phyloP scores from a whole-genome alignment of 2,888 invertebrate genomes.

The Ichneumon xanthorius region DNA sequence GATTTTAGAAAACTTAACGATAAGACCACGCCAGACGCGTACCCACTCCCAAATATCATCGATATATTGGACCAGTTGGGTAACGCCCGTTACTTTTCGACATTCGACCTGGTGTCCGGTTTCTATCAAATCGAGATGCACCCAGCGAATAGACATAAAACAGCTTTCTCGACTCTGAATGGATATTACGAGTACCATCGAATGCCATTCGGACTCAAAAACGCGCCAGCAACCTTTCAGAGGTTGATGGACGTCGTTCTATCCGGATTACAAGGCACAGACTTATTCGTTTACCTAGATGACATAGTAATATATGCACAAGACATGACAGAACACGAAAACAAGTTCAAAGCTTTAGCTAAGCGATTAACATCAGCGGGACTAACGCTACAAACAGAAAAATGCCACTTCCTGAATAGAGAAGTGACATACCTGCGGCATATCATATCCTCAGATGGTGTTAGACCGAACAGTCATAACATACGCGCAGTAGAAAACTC shows the following conservation, averaged over 20 bases:
- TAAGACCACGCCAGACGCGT: constrained; percentile 48
- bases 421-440: constrained; percentile 60
- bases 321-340: too few species aligned
- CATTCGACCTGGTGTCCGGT: constrained; percentile 71
- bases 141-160: constrained; percentile 35
- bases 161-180: constrained; percentile 46
- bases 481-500: too few species aligned
- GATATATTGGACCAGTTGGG: constrained; percentile 71
- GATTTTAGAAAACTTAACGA: constrained; percentile 44
- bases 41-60: neutral
- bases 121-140: constrained; percentile 72
- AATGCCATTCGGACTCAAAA: too few species aligned
- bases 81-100: constrained; percentile 67
- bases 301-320: too few species aligned
- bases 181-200: constrained; percentile 46
- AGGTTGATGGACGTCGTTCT: neutral
- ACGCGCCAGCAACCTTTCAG: too few species aligned
- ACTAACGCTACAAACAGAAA: constrained; percentile 44
- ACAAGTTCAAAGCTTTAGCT: constrained; percentile 37
- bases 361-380: constrained; percentile 29
- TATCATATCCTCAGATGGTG: constrained; percentile 26
- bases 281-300: too few species aligned
- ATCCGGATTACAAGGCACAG: constrained; percentile 23
- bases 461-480: constrained; percentile 46
- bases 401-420: constrained; percentile 53